Percentiles rank a stretch among this genome's conserved stretches.
These are phyloP conservation scores for Haliaeetus leucogaster DNA, from an alignment of 2,113 vertebrate species.

Conservation along the genomic window DNA sequence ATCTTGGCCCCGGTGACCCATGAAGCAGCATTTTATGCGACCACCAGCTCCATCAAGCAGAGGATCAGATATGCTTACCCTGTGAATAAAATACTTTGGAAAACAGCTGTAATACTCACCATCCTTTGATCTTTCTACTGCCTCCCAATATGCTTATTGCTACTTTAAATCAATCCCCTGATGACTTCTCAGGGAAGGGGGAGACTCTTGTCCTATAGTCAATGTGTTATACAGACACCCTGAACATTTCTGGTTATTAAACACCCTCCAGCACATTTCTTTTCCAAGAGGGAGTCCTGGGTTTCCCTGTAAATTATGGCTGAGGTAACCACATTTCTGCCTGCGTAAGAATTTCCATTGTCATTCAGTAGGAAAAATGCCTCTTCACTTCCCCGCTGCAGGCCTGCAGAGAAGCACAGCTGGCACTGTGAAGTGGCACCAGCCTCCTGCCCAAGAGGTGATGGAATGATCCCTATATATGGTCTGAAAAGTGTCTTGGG, in stretches of 20 bases:
- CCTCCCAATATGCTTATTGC: background rate
- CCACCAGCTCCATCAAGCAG: background rate
- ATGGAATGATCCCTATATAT: background rate
- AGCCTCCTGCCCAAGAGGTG: background rate
- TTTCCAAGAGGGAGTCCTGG: background rate
- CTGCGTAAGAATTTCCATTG: background rate
- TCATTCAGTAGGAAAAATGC: background rate
- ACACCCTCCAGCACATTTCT: background rate
- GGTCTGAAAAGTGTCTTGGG: background rate
- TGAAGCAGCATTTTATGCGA: background rate
- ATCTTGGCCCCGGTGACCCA: background rate
- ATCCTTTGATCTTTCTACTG: background rate
- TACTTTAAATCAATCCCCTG: background rate
- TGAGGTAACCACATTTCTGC: background rate
- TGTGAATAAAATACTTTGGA: background rate
- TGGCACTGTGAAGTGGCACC: background rate
- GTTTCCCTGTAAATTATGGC: background rate
- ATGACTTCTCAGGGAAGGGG: background rate
- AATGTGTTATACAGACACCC: fast-evolving
- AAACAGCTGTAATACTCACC: background rate
- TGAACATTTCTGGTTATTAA: background rate
- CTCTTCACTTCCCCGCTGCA: background rate
- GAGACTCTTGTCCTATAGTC: background rate
- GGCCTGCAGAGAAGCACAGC: background rate
- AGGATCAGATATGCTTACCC: background rate